A percentile compares a stretch with the other conserved stretches of the same genome.
phyloP scores from a whole-genome alignment of 2,888 invertebrate genomes.

The Drosophila cognata region DNA sequence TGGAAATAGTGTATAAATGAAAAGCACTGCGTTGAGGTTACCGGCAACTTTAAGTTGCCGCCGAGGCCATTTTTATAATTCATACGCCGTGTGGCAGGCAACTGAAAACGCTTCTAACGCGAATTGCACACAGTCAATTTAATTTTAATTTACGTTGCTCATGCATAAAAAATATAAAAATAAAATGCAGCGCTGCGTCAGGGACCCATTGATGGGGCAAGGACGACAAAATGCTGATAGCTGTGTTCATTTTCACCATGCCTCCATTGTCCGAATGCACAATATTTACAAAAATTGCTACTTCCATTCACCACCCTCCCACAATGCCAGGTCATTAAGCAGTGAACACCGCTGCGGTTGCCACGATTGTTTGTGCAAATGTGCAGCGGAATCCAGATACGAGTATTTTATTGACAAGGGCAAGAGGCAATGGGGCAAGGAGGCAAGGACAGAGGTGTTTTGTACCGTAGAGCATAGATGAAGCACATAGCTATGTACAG shows the following conservation, averaged over 20 bases:
- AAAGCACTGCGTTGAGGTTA: slow-evolving; percentile 39
- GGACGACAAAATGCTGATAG: slow-evolving; percentile 43
- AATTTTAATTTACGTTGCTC: slow-evolving; percentile 71
- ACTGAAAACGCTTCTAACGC: slow-evolving; percentile 32
- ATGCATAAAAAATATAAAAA: slow-evolving; percentile 67
- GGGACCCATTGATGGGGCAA: slow-evolving; percentile 39
- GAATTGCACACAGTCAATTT: slow-evolving; percentile 64
- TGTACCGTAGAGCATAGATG: not conserved
- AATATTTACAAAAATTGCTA: slow-evolving; percentile 67
- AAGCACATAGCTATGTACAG: not conserved
- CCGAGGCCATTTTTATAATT: slow-evolving; percentile 56
- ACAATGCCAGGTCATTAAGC: slow-evolving; percentile 65
- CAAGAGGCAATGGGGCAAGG: not conserved
- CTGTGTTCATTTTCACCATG: slow-evolving; percentile 22
- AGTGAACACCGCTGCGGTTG: slow-evolving; percentile 60
- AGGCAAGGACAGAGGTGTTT: not conserved
- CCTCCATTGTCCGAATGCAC: slow-evolving; percentile 37
- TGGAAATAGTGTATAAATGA: slow-evolving; percentile 54
- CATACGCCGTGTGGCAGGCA: slow-evolving; percentile 54
- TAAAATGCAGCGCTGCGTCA: slow-evolving; percentile 48
- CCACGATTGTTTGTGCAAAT: slow-evolving; percentile 63
- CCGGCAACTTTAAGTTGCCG: slow-evolving; percentile 56
- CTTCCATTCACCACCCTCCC: slow-evolving; percentile 19
- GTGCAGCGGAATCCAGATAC: slow-evolving; percentile 64
- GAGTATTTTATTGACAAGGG: slow-evolving; percentile 33